phyloP scores from a whole-genome alignment of 2,797 vertebrate genomes.

The Mormyrops attenuatus region DNA sequence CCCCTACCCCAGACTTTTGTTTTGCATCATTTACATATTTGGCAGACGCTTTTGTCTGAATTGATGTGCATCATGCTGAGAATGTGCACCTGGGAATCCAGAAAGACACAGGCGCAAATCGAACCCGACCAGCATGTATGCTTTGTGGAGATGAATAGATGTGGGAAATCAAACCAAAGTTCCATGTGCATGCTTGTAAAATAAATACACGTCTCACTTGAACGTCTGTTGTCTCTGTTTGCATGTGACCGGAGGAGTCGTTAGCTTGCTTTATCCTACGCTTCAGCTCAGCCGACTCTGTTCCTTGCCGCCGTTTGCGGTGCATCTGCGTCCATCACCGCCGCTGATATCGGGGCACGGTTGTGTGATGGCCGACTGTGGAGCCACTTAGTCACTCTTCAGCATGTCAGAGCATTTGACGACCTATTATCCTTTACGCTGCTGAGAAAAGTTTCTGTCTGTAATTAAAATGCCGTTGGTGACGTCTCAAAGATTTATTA shows the following conservation, averaged over 20 bases:
- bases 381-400: slow-evolving; percentile 41
- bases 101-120: neutral
- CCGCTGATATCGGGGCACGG: neutral
- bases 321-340: neutral
- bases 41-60: neutral
- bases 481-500: slow-evolving; percentile 46
- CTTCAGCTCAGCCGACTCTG: neutral
- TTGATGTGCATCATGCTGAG: neutral
- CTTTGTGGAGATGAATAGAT: neutral
- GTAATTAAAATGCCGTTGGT: slow-evolving; percentile 54
- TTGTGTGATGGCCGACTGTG: slow-evolving; percentile 36
- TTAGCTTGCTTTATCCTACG: neutral
- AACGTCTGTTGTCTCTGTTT: neutral
- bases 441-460: slow-evolving; percentile 44
- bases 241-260: neutral
- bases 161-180: neutral
- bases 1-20: neutral
- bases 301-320: neutral
- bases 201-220: neutral
- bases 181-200: neutral
- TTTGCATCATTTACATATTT: neutral
- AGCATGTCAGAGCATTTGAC: slow-evolving; percentile 43
- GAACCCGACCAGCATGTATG: neutral
- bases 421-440: slow-evolving; percentile 42
- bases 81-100: neutral